Evolutionary conservation across 2,797 vertebrate genomes (phyloP), one percentile per base, ranked within the genome.

Genomic region (Pachyuromys duprasi): DNA sequence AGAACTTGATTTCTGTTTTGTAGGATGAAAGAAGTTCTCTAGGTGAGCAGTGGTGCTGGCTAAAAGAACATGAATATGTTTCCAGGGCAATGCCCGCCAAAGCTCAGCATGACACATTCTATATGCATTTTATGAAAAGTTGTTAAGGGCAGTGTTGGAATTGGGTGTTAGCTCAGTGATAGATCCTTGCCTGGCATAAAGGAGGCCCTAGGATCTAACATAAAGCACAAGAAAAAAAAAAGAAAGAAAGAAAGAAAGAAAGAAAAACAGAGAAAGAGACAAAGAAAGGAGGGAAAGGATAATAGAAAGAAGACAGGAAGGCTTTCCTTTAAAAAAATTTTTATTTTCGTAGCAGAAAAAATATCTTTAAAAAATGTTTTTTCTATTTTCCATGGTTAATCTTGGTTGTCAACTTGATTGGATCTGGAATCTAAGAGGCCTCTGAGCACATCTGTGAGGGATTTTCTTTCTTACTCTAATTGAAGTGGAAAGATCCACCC

Each of bases 21-120:
- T 13, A 60, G 49, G 13, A 49, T 39, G 57, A 33, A 74, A n/a
- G 33, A 24, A 18, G 6, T 24, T 83, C 62, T 83, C 26, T 39
- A 69, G 76, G 36, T 13, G 36, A 45, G n/a, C 31, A 33, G 22
- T 12, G 0, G 13, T 26, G 9, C 67, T 3, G 22, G 79, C 1
- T 67, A 2, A 18, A 45, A 45, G 6, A 36, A 24, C 2, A 24
- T 2, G 1, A 26, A n/a, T 7, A 8, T 0, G 6, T 18, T 24
- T 31, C 39, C 20, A 31, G 26, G 45, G 18, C 0, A 1, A 14
- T 18, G 33, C 4, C 31, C 18, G 39, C 45, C 24, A 36, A 42
- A 84, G 26, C 24, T 24, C 28, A 11, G 55, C 8, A 8, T 13
- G 22, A 2, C 28, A 9, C 12, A 1, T 33, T 15, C 15, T 6